phyloP scores from a whole-genome alignment of 2,888 invertebrate genomes.

The Erebia ligea region DNA sequence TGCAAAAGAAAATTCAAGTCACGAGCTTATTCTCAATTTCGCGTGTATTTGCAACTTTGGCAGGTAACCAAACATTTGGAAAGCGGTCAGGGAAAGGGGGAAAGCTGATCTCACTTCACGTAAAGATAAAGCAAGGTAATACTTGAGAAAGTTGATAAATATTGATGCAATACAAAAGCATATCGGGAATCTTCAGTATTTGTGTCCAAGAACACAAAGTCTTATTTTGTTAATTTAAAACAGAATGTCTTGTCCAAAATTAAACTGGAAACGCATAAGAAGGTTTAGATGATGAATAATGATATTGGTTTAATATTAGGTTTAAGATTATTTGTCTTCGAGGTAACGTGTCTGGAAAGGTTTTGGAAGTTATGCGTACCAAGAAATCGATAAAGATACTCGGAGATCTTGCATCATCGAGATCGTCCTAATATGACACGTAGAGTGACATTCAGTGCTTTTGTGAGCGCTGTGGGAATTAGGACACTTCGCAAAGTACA shows the following conservation, averaged over 20 bases:
- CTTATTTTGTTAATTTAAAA: not conserved
- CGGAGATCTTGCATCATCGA: not conserved
- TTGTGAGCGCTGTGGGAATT: slow-evolving; percentile 37
- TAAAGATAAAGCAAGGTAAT: slow-evolving; percentile 9
- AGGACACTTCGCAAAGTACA: slow-evolving; percentile 32
- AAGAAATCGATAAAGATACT: not conserved
- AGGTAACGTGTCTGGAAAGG: too few relatives aligned
- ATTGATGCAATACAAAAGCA: not conserved
- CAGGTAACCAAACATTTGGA: slow-evolving; percentile 34
- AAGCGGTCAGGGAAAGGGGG: slow-evolving; percentile 34
- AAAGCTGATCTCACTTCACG: slow-evolving; percentile 21
- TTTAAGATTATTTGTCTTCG: too few relatives aligned
- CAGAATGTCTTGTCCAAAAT: not conserved
- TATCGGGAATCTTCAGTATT: not conserved
- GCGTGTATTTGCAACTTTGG: slow-evolving; percentile 30
- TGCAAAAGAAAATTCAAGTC: slow-evolving; percentile 24
- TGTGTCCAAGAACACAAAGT: not conserved
- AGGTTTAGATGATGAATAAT: too few relatives aligned
- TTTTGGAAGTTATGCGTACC: not conserved
- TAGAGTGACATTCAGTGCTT: slow-evolving; percentile 10
- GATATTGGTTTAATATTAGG: too few relatives aligned
- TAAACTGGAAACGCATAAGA: not conserved
- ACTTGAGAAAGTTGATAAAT: slow-evolving; percentile 2
- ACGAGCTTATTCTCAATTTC: slow-evolving; percentile 28
- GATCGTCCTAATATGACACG: slow-evolving; percentile 24